Base-by-base conservation (phyloP, 2,888 invertebrate species). In the Tridacna crocea region DNA sequence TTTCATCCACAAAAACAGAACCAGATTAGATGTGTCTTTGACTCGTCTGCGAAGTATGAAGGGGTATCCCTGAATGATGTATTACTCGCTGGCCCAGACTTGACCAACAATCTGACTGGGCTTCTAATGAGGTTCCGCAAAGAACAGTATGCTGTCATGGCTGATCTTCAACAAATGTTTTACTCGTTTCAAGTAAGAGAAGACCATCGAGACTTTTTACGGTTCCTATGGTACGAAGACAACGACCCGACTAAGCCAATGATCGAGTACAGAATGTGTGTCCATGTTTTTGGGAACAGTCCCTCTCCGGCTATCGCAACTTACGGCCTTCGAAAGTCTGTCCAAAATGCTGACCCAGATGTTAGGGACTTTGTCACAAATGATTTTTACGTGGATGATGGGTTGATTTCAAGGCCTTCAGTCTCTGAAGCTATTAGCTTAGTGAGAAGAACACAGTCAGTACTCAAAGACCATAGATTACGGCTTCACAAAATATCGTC, bases 361-460 rank as follows among this genome's bases (percentile, higher is more conserved):
- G 81, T 84, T 58, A 75, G 4, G n/a, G n/a, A n/a, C n/a, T n/a
- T n/a, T n/a, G n/a, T n/a, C n/a, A n/a, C n/a, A n/a, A n/a, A n/a
- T n/a, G 75, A 82, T 55, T 87, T 85, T 72, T 85, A 85, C 72
- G 83, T 85, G 0, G 85, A 85, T 58, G 83, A 85, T 24, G 85
- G 63, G 1, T 75, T 86, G 13, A 76, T 66, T 8, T 84, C 87
- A 10, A 19, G 51, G 15, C 24, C 68, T 22, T 27, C 77, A 22
- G 65, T 36, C 11, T 55, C 22, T 12, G 73, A 82, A 66, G 84
- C 82, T 0, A 63, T 85, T 0, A 47, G 58, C 46, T 36, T 87
- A 27, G 17, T 85, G 61, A 81, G 61, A 55, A 61, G 72, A 27
- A 85, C 82, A 58, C 72, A 76, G 47, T 19, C 60, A 19, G 72